These are phyloP conservation scores for Proales similis DNA, from an alignment of 1,140 invertebrate species.

Conservation along the genomic window DNA sequence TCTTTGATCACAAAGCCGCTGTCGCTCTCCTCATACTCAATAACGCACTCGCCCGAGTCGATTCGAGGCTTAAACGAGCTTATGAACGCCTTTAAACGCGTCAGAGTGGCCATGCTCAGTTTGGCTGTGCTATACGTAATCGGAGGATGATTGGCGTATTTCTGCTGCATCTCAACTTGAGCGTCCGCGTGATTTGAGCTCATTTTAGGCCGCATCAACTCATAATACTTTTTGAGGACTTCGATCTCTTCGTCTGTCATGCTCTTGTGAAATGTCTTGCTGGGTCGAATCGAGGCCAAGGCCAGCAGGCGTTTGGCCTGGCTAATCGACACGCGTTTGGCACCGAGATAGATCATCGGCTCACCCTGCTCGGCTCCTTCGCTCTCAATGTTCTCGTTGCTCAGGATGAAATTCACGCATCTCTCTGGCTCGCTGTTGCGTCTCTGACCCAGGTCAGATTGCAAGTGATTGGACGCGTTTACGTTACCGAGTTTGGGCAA, in stretches of 20 bases:
- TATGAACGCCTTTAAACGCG: slow-evolving; percentile 16
- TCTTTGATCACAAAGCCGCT: slow-evolving; percentile 17
- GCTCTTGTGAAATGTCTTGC: slow-evolving; percentile 36
- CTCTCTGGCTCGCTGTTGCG: too few species aligned
- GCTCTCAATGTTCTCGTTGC: too few species aligned
- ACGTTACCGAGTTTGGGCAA: too few species aligned
- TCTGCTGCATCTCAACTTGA: not conserved
- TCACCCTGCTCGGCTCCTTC: too few species aligned
- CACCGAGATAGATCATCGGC: too few species aligned
- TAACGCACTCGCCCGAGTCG: slow-evolving; percentile 9
- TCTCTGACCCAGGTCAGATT: too few species aligned
- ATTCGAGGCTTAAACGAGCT: slow-evolving; percentile 6
- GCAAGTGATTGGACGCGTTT: too few species aligned
- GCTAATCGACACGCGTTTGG: slow-evolving; percentile 2
- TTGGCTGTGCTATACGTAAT: slow-evolving; percentile 27
- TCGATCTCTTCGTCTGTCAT: slow-evolving; percentile 35
- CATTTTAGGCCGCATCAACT: slow-evolving; percentile 14
- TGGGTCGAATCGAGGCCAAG: slow-evolving; percentile 25
- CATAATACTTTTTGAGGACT: slow-evolving; percentile 31
- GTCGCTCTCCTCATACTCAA: slow-evolving; percentile 10
- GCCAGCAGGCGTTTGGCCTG: slow-evolving; percentile 28
- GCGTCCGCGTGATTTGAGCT: not conserved
- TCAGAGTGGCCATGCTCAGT: slow-evolving; percentile 6
- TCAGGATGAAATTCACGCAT: too few species aligned
- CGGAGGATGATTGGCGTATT: slow-evolving; percentile 14